Conservation (phyloP, 2,113 vertebrate species). For the Crotalus helleri region DNA sequence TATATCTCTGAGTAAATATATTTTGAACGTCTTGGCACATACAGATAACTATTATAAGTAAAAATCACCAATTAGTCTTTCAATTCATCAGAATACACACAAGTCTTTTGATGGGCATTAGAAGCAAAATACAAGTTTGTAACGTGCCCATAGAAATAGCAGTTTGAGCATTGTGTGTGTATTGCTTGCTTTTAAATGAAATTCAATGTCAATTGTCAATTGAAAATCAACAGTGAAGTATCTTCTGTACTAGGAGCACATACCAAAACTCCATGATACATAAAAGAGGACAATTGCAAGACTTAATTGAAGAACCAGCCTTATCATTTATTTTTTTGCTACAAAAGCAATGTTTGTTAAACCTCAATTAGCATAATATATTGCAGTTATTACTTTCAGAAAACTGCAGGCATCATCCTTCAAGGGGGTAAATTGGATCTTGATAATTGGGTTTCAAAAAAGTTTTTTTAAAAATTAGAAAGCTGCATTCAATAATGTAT, state of each 20-base stretch:
- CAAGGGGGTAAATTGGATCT: conserved; percentile 58
- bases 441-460: conserved; percentile 60
- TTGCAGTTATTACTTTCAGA: conserved; percentile 61
- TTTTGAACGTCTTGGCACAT: neutral
- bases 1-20: neutral
- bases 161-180: neutral
- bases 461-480: conserved; percentile 54
- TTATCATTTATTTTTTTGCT: conserved; percentile 55
- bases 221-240: neutral
- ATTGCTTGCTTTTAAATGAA: conserved; percentile 18
- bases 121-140: neutral
- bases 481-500: conserved; percentile 50
- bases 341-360: conserved; percentile 58
- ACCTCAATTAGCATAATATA: conserved; percentile 59
- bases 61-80: neutral
- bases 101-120: neutral
- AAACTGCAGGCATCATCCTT: conserved; percentile 49
- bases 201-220: conserved; percentile 15
- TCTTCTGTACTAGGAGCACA: neutral
- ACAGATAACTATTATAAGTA: neutral
- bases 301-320: conserved; percentile 32
- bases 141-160: neutral
- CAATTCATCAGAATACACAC: neutral
- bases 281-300: conserved; percentile 36
- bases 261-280: conserved; percentile 21